Evolutionary conservation across 1,140 invertebrate species (phyloP), one percentile per base, ranked within the genome.

Genomic region (Aphaenogaster ashmeadi): DNA sequence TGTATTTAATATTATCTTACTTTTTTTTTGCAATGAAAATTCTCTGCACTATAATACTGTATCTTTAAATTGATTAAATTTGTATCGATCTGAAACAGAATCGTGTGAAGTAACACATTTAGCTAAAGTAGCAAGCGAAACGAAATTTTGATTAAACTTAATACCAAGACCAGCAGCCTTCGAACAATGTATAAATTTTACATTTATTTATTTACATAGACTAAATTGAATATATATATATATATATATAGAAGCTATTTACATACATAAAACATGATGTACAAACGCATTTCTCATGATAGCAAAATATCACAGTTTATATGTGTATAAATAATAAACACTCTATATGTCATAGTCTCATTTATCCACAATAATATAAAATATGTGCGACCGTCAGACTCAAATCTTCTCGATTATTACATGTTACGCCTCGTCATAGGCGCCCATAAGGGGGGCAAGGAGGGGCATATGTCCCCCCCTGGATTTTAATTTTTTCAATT

Each of bases 251-350:
- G 8, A n/a, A 71, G 15, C 15, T 52, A 72, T 36, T 52, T 52
- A 72, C 69, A 71, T 15, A 18, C 15, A 44, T 27, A 21, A 72
- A 52, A 52, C 11, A 7, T 13, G 1, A 66, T 8, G 18, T 71
- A 50, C 41, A 69, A 47, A 18, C n/a, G 36, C 58, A 15, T 27
- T 56, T 75, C 52, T 75, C 13, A 60, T 13, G 54, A 75, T 75
- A 44, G 13, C 7, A 27, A 77, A 44, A 77, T 60, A 77, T 77
- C 38, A 77, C 52, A 77, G 54, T 44, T 60, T 77, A 77, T 60
- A 77, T 77, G 11, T 56, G 15, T n/a, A 41, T 41, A 56, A 69
- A 69, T 44, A 11, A 67, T 69, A 27, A 50, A 27, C 44, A 69
- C 15, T 69, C 2, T 3, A 69, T 11, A 33, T 27, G 13, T 47